Evolutionary conservation across 2,888 invertebrate genomes (phyloP).

Genomic region (Tupiocoris notatus): DNA sequence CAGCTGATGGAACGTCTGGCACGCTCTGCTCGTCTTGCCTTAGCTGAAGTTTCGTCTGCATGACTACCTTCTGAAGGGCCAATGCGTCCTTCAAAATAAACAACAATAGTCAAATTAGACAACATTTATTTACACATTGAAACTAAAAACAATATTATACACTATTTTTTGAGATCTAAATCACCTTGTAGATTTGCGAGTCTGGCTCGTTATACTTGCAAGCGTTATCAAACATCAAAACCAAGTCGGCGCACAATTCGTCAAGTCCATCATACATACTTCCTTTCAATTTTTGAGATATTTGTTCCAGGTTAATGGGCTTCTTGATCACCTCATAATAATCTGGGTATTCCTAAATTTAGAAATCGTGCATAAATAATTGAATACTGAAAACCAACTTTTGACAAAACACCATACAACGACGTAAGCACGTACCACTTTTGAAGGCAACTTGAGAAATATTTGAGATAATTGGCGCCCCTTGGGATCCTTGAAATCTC

Average conservation of each 20-base stretch:
- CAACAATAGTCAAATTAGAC: too few relatives aligned
- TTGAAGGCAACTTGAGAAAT: constrained; percentile 92
- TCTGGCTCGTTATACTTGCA: constrained; percentile 97
- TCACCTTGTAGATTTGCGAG: constrained; percentile 88
- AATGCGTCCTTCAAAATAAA: constrained; percentile 70
- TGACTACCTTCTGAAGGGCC: constrained; percentile 83
- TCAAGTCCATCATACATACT: constrained; percentile 74
- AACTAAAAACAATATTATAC: too few relatives aligned
- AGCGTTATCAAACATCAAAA: constrained; percentile 93
- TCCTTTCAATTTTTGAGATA: constrained; percentile 80
- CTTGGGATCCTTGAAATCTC: constrained; percentile 83
- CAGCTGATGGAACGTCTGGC: constrained; percentile 84
- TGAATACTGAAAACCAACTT: too few relatives aligned
- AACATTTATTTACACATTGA: too few relatives aligned
- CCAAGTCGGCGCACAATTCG: constrained; percentile 83
- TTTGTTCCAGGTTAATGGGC: constrained; percentile 94
- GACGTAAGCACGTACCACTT: constrained; percentile 64
- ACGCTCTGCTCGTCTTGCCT: constrained; percentile 80
- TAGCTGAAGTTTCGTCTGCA: constrained; percentile 87
- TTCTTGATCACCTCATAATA: constrained; percentile 96
- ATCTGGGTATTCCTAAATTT: constrained; percentile 79
- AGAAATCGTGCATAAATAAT: too few relatives aligned
- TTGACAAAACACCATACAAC: too few relatives aligned
- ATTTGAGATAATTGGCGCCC: constrained; percentile 89
- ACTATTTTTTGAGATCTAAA: not conserved